Evolutionary conservation across 2,888 invertebrate species (phyloP).

Genomic region (Dicycla oo): DNA sequence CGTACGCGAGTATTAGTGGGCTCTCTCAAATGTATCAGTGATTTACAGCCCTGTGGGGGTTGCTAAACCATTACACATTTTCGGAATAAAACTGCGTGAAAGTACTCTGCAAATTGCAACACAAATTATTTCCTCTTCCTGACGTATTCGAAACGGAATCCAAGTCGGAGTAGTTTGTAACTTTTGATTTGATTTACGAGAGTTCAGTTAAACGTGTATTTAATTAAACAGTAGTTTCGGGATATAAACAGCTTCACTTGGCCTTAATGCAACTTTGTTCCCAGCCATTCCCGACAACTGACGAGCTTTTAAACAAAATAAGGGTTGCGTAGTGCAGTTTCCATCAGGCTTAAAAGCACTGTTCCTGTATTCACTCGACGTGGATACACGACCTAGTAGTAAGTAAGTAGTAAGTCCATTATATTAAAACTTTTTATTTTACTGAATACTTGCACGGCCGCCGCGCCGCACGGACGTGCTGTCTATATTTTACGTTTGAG

Average conservation of each 20-base stretch:
- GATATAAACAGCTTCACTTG: not conserved
- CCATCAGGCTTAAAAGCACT: slow-evolving; percentile 59
- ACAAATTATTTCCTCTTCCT: slow-evolving; percentile 16
- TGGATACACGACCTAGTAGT: slow-evolving; percentile 53
- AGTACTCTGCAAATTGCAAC: slow-evolving; percentile 24
- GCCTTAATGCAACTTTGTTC: slow-evolving; percentile 14
- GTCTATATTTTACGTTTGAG: not conserved
- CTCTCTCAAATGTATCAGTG: slow-evolving; percentile 20
- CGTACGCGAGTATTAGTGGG: slow-evolving; percentile 19
- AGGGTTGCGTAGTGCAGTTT: slow-evolving; percentile 35
- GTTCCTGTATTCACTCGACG: slow-evolving; percentile 53
- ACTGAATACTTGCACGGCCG: not conserved
- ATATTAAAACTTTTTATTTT: slow-evolving; percentile 44
- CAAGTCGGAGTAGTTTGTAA: not conserved
- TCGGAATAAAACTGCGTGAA: slow-evolving; percentile 14
- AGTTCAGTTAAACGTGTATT: slow-evolving; percentile 6
- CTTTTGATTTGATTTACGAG: slow-evolving; percentile 17
- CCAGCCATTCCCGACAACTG: not conserved
- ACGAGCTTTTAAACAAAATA: slow-evolving; percentile 37
- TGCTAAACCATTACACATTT: slow-evolving; percentile 21
- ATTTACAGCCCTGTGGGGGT: slow-evolving; percentile 26
- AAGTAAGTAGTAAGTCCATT: slow-evolving; percentile 40
- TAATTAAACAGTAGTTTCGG: not conserved
- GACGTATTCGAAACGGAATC: slow-evolving; percentile 1
- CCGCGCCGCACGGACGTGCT: no score